Conservation (phyloP, 37 sponge, comb jelly and placozoan species). For the Cladorhizidae sp. region DNA sequence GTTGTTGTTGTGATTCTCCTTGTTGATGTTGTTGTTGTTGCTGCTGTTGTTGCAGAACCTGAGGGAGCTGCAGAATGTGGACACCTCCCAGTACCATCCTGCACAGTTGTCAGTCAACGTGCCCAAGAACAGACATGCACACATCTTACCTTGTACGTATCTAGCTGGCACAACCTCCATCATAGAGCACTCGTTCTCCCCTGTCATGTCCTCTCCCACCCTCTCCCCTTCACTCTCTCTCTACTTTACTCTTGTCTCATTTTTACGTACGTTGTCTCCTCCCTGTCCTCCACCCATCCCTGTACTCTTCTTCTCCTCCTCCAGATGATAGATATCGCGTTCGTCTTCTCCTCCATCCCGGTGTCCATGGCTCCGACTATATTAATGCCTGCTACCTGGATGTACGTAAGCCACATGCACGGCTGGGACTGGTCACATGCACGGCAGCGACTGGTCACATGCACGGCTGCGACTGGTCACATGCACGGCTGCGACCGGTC, state of each 20-base stretch:
- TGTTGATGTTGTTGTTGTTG: too few species aligned
- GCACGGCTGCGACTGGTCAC: too few species aligned
- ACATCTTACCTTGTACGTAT: constrained; percentile 76
- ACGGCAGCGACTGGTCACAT: too few species aligned
- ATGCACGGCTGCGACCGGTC: too few species aligned
- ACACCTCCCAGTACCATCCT: constrained; percentile 28
- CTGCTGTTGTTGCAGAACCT: constrained; percentile 50
- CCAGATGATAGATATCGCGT: constrained; percentile 68
- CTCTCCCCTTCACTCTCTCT: too few species aligned
- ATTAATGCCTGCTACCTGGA: constrained; percentile 79
- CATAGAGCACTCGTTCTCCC: not conserved
- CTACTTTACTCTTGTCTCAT: not conserved
- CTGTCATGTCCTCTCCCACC: not conserved
- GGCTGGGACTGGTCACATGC: too few species aligned
- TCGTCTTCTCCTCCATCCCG: constrained; percentile 61
- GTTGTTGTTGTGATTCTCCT: too few species aligned
- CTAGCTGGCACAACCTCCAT: not conserved
- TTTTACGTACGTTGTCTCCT: not conserved
- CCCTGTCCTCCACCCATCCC: not conserved
- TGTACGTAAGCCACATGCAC: not conserved
- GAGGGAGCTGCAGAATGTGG: constrained; percentile 21
- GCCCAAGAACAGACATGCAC: constrained; percentile 70
- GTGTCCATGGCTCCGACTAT: constrained; percentile 73
- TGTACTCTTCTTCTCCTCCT: not conserved
- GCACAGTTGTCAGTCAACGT: constrained; percentile 49